Evolutionary conservation across 2,797 vertebrate genomes (phyloP), one percentile per base, ranked within the genome.

Genomic region (Megaceryle alcyon): DNA sequence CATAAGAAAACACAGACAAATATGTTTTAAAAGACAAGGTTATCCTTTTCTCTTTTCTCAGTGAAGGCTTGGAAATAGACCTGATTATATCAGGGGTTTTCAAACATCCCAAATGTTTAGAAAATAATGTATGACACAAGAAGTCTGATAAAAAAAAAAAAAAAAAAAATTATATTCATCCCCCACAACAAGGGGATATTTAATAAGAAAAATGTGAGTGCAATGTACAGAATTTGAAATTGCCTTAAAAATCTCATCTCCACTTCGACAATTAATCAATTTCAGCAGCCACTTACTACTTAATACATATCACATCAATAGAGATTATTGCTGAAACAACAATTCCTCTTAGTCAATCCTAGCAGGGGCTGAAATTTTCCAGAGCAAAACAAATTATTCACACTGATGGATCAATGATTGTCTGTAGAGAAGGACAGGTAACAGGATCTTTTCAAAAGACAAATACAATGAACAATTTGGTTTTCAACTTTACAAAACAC

Each of bases 311-410:
- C 69, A 90, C 68, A 95, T 94, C 80, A 76, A 86, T 86, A 73
- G 87, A 95, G 66, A 94, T 96, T 95, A 95, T 91, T 90, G 92
- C 91, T 92, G 94, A 95, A 96, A 94, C 89, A 93, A 96, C 79
- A 95, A 92, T 93, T 94, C 48, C 60, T 97, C 91, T 94, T 94
- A 91, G 94, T 94, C 96, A 91, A 2, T 86, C 63, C 66, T 73
- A 83, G n/a, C 77, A 73, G 79, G 19, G 18, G 63, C 46, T 94
- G 85, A 94, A 94, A 88, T 94, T 92, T 94, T 88, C 85, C 66
- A 88, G 82, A 84, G 65, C 70, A 94, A 94, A 96, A 94, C 90
- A 96, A 73, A 95, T 95, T 88, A 82, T 92, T 96, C 94, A 94
- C 69, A 49, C n/a, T 76, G 66, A 96, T 20, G 44, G 73, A 63